phyloP scores from a whole-genome alignment of 2,888 invertebrate genomes.

The Stenichneumon culpator region DNA sequence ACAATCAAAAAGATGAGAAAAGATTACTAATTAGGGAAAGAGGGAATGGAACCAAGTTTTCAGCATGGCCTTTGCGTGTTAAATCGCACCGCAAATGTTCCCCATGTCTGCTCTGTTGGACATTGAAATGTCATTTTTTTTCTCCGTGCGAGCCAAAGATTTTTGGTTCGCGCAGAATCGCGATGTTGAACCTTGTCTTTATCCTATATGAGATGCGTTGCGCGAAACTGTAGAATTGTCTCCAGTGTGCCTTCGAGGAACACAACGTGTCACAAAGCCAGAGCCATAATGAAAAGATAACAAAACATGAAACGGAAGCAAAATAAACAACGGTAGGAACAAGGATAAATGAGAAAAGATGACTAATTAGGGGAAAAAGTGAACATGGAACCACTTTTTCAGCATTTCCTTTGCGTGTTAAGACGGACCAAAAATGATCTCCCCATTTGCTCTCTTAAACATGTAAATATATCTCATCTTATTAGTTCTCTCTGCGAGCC shows the following conservation, averaged over 20 bases:
- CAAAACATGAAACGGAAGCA: too few relatives aligned
- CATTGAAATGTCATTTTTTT: too few relatives aligned
- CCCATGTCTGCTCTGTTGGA: too few relatives aligned
- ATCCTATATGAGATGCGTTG: too few relatives aligned
- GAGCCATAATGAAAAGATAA: too few relatives aligned
- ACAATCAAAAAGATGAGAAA: neutral
- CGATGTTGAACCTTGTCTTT: neutral
- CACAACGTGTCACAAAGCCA: neutral
- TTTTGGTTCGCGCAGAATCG: neutral
- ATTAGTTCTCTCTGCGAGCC: neutral
- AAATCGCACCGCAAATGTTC: too few relatives aligned
- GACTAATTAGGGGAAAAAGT: neutral
- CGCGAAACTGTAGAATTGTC: neutral
- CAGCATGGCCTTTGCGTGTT: neutral
- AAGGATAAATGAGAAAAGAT: neutral
- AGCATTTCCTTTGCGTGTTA: neutral
- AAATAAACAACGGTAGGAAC: neutral
- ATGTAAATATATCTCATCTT: neutral
- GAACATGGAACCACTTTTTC: neutral
- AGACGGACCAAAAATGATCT: too few relatives aligned
- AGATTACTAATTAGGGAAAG: neutral
- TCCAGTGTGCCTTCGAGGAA: neutral
- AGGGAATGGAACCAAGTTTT: neutral
- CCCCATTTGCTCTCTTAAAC: neutral
- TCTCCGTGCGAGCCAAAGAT: too few relatives aligned